A percentile compares a stretch with the other conserved stretches of the same genome.
phyloP scores from a whole-genome alignment of 2,113 vertebrate genomes.

The Caranx ignobilis region DNA sequence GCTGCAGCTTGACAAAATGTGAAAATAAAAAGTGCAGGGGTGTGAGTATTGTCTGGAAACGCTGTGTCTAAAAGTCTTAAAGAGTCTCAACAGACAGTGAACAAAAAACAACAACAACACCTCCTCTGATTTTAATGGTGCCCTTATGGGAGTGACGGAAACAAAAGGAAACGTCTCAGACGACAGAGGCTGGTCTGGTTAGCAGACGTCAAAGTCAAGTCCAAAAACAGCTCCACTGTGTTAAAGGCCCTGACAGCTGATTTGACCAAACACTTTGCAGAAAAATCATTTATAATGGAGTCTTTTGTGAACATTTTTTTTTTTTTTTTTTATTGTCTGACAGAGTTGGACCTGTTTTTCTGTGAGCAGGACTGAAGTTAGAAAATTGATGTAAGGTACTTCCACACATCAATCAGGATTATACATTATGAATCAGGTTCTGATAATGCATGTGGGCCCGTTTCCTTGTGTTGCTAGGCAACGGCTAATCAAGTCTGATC shows the following conservation, averaged over 20 bases:
- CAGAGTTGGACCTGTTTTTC: not conserved
- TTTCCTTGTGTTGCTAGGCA: no score
- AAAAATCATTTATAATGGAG: not conserved
- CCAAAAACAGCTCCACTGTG: constrained; percentile 10
- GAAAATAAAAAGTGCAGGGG: no score
- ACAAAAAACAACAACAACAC: constrained; percentile 19
- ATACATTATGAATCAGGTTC: not conserved
- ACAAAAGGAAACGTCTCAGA: constrained; percentile 37
- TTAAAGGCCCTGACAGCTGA: not conserved
- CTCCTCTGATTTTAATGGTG: not conserved
- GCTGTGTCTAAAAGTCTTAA: no score
- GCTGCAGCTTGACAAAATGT: no score
- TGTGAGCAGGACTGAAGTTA: no score
- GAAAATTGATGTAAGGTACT: not conserved
- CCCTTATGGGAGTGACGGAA: constrained; percentile 31
- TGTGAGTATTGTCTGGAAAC: no score
- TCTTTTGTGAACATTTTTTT: not conserved
- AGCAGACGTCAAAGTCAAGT: constrained; percentile 20
- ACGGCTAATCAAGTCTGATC: no score
- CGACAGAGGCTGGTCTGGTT: not conserved
- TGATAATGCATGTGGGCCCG: not conserved
- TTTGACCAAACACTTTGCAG: no score
- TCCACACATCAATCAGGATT: constrained; percentile 1
- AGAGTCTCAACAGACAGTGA: not conserved
- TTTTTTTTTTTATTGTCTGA: not conserved